A percentile compares a stretch with the other conserved stretches of the same genome.
These are phyloP conservation scores for Sminthurinus signatus DNA, from an alignment of 1,140 invertebrate species.

Conservation along the genomic window DNA sequence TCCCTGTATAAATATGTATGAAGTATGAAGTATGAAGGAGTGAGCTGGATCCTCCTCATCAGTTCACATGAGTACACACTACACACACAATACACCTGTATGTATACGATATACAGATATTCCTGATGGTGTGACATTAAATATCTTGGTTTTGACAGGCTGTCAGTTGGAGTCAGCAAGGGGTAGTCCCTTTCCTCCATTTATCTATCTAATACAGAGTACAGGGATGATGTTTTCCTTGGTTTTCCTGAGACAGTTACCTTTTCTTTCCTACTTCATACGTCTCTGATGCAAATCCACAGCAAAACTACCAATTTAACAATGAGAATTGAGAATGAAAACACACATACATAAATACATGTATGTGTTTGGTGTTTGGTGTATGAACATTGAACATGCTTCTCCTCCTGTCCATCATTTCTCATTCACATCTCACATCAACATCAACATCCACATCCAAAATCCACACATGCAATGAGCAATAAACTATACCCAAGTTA, in stretches of 20 bases:
- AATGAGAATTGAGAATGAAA: background rate
- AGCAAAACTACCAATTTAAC: background rate
- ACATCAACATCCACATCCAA: background rate
- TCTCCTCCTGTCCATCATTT: background rate
- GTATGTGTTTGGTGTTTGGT: background rate
- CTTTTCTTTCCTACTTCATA: too few species aligned
- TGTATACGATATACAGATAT: background rate
- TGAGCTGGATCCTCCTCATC: too few species aligned
- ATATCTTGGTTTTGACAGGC: constrained; percentile 27
- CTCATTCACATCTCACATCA: background rate
- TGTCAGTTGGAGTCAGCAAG: constrained; percentile 22
- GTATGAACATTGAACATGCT: background rate
- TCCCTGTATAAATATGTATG: too few species aligned
- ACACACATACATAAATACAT: background rate
- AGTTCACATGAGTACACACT: too few species aligned
- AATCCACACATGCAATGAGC: too few species aligned
- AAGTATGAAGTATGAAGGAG: too few species aligned
- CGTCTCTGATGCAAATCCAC: background rate
- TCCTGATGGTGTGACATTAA: constrained; percentile 26
- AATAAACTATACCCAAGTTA: too few species aligned
- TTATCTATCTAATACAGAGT: too few species aligned
- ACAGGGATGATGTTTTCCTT: background rate
- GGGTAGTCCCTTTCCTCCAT: constrained; percentile 22
- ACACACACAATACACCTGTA: too few species aligned
- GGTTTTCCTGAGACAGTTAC: too few species aligned